A percentile compares a stretch with the other conserved stretches of the same genome.
These are phyloP conservation scores for Atethmia centrago DNA, from an alignment of 2,888 invertebrate genomes.

Conservation along the genomic window DNA sequence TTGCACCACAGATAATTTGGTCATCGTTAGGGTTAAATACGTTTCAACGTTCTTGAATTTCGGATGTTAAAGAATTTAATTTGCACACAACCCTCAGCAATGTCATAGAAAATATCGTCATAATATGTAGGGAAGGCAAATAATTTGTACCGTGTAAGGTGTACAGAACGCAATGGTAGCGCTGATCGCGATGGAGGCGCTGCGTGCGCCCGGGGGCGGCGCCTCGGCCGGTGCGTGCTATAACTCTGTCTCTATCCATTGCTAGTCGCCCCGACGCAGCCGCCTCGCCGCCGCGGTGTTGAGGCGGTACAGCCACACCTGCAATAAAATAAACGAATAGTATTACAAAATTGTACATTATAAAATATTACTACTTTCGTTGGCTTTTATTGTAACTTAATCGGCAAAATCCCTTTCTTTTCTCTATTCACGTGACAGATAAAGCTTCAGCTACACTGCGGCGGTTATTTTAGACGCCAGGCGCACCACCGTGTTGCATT, in stretches of 20 bases:
- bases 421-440: constrained; percentile 13
- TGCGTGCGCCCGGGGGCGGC: constrained; percentile 38
- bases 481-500: constrained; percentile 17
- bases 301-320: constrained; percentile 89
- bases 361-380: constrained; percentile 2
- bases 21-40: constrained; percentile 30
- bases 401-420: background rate
- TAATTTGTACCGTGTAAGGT: constrained; percentile 63
- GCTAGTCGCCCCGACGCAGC: constrained; percentile 92
- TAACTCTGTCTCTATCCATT: constrained; percentile 90
- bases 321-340: constrained; percentile 56
- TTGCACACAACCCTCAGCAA: constrained; percentile 58
- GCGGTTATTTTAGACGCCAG: constrained; percentile 12
- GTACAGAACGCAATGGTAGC: constrained; percentile 60
- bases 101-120: constrained; percentile 69
- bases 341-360: constrained; percentile 5
- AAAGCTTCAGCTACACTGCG: constrained; percentile 21
- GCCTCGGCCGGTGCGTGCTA: constrained; percentile 76
- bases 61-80: constrained; percentile 8
- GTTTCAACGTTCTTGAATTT: constrained; percentile 27
- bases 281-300: constrained; percentile 89
- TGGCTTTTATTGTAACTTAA: constrained; percentile 12
- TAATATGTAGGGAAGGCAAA: constrained; percentile 73
- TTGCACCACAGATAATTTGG: constrained; percentile 43
- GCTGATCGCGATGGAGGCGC: constrained; percentile 54